These are phyloP conservation scores for Melangyna quadrimaculata DNA, from an alignment of 2,888 invertebrate species.

Conservation along the genomic window DNA sequence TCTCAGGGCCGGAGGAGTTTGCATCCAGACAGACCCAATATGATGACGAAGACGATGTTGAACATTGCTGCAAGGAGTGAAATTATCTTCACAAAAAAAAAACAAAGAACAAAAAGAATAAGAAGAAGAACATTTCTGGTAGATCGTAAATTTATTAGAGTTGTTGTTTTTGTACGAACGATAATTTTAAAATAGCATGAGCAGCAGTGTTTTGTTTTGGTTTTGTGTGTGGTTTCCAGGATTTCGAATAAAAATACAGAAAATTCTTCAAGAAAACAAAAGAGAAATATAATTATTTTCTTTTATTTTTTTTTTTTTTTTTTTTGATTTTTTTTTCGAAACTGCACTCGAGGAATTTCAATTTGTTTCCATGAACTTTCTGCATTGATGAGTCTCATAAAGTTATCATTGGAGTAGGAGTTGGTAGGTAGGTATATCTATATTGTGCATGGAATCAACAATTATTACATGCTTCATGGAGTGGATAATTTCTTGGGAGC, in stretches of 20 bases:
- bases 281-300: not conserved
- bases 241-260: slow-evolving; percentile 4
- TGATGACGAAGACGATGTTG: not conserved
- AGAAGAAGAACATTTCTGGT: slow-evolving; percentile 55
- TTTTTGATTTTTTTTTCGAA: not conserved
- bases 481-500: slow-evolving; percentile 42
- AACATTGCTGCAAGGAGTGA: slow-evolving; percentile 59
- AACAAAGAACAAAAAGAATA: not conserved
- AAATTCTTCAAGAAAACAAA: slow-evolving; percentile 24
- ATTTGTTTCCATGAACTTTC: slow-evolving; percentile 53
- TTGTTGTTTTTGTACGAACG: slow-evolving; percentile 48
- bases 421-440: not conserved
- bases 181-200: slow-evolving; percentile 66
- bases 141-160: slow-evolving; percentile 67
- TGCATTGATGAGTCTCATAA: slow-evolving; percentile 54
- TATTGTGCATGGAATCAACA: slow-evolving; percentile 26
- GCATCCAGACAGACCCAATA: slow-evolving; percentile 17
- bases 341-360: slow-evolving; percentile 44
- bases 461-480: slow-evolving; percentile 59
- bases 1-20: not conserved
- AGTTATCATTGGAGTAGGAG: slow-evolving; percentile 29
- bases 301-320: not conserved
- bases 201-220: slow-evolving; percentile 9
- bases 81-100: slow-evolving; percentile 39
- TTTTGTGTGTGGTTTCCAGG: slow-evolving; percentile 34